Evolutionary conservation across 1,140 invertebrate genomes (phyloP).

Genomic region (Drosophila kepulauana): DNA sequence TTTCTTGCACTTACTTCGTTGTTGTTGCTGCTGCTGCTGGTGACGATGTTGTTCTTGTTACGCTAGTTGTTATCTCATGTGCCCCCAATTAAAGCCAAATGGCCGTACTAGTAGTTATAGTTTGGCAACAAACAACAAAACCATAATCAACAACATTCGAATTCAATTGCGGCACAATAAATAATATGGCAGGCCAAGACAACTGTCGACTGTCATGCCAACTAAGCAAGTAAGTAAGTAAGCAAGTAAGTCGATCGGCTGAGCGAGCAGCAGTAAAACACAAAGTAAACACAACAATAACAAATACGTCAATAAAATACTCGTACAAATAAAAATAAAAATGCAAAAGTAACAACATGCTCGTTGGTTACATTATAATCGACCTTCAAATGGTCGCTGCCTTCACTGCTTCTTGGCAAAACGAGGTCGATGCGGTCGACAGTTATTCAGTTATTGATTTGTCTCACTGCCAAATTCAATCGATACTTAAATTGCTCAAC

Average conservation of each 20-base stretch:
- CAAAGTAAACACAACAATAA: constrained; percentile 41
- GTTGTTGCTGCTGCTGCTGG: constrained; percentile 3
- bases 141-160: constrained; percentile 70
- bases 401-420: constrained; percentile 5
- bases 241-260: constrained; percentile 6
- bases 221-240: constrained; percentile 29
- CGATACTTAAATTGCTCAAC: constrained; percentile 53
- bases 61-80: constrained; percentile 16
- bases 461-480: constrained; percentile 46
- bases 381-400: constrained; percentile 60
- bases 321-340: constrained; percentile 31
- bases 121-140: constrained; percentile 5
- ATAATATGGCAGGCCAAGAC: constrained; percentile 63
- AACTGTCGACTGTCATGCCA: constrained; percentile 62
- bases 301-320: constrained; percentile 51
- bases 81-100: constrained; percentile 48
- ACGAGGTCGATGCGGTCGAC: constrained; percentile 19
- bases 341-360: constrained; percentile 58
- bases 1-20: constrained; percentile 27
- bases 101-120: constrained; percentile 41
- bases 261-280: constrained; percentile 26
- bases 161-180: constrained; percentile 77
- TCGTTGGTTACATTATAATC: constrained; percentile 69
- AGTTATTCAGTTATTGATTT: constrained; percentile 66
- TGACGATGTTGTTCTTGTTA: constrained; percentile 17